Evolutionary conservation across 2,113 vertebrate genomes (phyloP), one percentile per base, ranked within the genome.

Genomic region (Sphyrna mokarran): DNA sequence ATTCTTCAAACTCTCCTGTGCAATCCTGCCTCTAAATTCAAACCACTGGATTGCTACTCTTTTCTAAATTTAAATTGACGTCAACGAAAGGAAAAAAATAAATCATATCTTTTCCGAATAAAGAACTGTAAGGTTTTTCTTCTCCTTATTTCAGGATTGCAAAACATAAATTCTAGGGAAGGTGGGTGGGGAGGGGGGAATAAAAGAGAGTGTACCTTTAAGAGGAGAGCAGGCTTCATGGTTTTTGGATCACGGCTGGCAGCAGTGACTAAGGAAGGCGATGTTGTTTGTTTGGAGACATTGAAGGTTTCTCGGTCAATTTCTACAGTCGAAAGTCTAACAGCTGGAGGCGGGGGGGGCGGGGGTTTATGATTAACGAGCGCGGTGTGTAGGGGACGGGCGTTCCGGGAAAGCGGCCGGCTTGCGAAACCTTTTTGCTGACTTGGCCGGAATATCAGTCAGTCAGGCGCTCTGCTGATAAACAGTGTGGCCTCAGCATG

Each of bases 281-380:
- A 68, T 43, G n/a, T 26, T 43, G 48, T 16, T 58, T 89, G 0
- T 48, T 80, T 80, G 23, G 26, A 61, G 26, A 89, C 22, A 61
- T 61, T 26, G 43, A 58, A 89, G 86, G 58, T 61, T 58, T 61
- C 43, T 11, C 86, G 86, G 23, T 43, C 18, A 63, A 33, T 85
- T 80, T 3, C 26, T 94, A 23, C 91, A 96, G 96, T 96, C 96
- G 96, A 96, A 96, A 96, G 96, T 96, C 76, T 96, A 96, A 78
- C 33, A 68, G 66, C 80, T 48, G 14, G 18, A 0, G 13, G 11
- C n/a, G n/a, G 66, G 66, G 83, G 18, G 26, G 80, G 1, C 76
- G 3, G 61, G 1, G 85, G 89, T 96, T 48, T 96, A 96, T 96
- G 87, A 97, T 97, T 96, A 96, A 97, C 96, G 86, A 86, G 43